Evolutionary conservation across 2,888 invertebrate genomes (phyloP).

Genomic region (Prionchulus punctatus): DNA sequence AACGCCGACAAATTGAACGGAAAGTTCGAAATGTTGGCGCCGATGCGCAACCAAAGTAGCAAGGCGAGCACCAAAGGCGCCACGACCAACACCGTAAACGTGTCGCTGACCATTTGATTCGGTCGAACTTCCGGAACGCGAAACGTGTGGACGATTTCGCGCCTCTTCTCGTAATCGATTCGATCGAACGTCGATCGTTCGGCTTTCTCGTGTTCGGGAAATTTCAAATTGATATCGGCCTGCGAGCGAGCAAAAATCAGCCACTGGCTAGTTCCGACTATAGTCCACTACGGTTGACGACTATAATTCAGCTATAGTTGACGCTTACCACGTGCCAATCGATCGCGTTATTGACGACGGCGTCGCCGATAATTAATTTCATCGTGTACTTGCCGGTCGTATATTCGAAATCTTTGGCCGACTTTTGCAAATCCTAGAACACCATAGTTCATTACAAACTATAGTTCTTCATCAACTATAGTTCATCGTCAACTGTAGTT

Average conservation of each 20-base stretch:
- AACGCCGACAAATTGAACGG: slow-evolving; percentile 60
- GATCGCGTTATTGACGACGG: slow-evolving; percentile 69
- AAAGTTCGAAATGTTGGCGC: slow-evolving; percentile 68
- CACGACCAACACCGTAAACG: slow-evolving; percentile 67
- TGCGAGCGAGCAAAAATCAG: slow-evolving; percentile 15
- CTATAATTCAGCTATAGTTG: neutral
- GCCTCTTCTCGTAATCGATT: slow-evolving; percentile 20
- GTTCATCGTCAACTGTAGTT: neutral
- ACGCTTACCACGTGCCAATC: slow-evolving; percentile 57
- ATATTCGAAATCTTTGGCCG: slow-evolving; percentile 58
- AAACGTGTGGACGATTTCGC: slow-evolving; percentile 54
- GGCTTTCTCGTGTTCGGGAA: slow-evolving; percentile 42
- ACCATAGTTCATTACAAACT: neutral
- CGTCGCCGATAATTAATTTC: slow-evolving; percentile 74
- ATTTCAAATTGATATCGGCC: slow-evolving; percentile 54
- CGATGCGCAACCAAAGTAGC: slow-evolving; percentile 65
- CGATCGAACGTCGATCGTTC: slow-evolving; percentile 21
- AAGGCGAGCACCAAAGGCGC: slow-evolving; percentile 66
- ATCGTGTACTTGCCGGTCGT: slow-evolving; percentile 61
- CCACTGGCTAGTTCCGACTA: neutral
- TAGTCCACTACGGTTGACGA: neutral
- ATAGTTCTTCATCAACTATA: neutral
- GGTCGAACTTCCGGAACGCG: slow-evolving; percentile 80
- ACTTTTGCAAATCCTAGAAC: slow-evolving; percentile 52
- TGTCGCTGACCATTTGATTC: slow-evolving; percentile 64